These are phyloP conservation scores for Sweltsa coloradensis DNA, from an alignment of 1,140 invertebrate genomes.

Conservation along the genomic window DNA sequence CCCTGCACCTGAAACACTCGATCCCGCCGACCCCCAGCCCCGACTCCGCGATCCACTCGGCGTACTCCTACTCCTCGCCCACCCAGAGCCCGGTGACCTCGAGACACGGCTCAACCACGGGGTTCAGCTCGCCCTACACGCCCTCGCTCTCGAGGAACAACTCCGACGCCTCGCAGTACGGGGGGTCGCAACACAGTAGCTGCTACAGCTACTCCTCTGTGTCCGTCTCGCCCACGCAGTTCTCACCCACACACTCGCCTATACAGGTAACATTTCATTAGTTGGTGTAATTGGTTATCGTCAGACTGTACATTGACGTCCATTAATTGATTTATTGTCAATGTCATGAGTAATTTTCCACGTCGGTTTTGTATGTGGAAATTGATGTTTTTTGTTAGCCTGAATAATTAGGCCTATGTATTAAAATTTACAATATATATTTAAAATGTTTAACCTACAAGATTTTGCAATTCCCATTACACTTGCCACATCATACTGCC, in stretches of 20 bases:
- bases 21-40: conserved; percentile 58
- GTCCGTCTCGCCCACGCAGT: conserved; percentile 38
- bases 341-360: too few species aligned
- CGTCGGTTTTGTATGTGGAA: too few species aligned
- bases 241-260: conserved; percentile 72
- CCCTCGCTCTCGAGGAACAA: conserved; percentile 77
- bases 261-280: too few species aligned
- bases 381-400: too few species aligned
- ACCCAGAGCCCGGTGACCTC: conserved; percentile 74
- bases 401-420: too few species aligned
- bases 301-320: too few species aligned
- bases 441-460: too few species aligned
- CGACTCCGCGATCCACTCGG: conserved; percentile 77
- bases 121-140: conserved; percentile 35
- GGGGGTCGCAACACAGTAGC: conserved; percentile 45
- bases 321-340: too few species aligned
- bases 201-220: conserved; percentile 61
- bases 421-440: too few species aligned
- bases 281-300: too few species aligned
- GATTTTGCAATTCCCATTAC: too few species aligned
- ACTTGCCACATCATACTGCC: too few species aligned
- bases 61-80: conserved; percentile 56
- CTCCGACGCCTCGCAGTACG: conserved; percentile 65
- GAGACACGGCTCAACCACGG: conserved; percentile 40
- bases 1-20: conserved; percentile 14